phyloP scores from a whole-genome alignment of 2,888 invertebrate species.

The Metallyticus violacea region DNA sequence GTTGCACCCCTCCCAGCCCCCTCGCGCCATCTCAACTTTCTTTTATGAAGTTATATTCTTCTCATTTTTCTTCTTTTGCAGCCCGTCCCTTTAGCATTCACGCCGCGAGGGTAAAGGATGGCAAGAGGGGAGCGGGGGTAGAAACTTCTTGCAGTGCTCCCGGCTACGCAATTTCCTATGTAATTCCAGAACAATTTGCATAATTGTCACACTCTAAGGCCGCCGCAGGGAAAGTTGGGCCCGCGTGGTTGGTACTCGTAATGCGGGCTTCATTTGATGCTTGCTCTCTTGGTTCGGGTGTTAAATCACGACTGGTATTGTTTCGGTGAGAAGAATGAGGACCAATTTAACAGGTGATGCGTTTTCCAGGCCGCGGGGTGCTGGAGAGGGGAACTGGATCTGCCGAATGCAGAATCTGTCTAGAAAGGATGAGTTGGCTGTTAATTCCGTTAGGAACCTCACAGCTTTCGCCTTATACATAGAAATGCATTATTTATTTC shows the following conservation, averaged over 20 bases:
- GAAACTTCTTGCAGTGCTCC: not conserved
- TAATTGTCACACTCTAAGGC: conserved; percentile 25
- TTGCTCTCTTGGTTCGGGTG: not conserved
- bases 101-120: not conserved
- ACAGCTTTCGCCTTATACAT: too few species aligned
- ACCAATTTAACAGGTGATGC: conserved; percentile 19
- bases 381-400: not conserved
- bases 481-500: too few species aligned
- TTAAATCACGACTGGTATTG: conserved; percentile 6
- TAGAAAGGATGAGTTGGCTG: too few species aligned
- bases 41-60: conserved; percentile 20
- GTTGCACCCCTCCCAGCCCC: too few species aligned
- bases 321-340: conserved; percentile 15
- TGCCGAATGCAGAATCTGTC: not conserved
- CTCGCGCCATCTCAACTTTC: conserved; percentile 4
- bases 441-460: not conserved
- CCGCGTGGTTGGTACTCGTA: not conserved
- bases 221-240: not conserved
- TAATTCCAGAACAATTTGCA: conserved; percentile 28
- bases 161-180: conserved; percentile 10
- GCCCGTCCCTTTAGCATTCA: not conserved
- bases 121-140: not conserved
- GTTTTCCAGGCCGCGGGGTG: not conserved
- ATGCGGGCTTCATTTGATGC: not conserved
- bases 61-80: not conserved